These are phyloP conservation scores for Aepyceros melampus DNA, from an alignment of 2,113 vertebrate genomes.

Conservation along the genomic window DNA sequence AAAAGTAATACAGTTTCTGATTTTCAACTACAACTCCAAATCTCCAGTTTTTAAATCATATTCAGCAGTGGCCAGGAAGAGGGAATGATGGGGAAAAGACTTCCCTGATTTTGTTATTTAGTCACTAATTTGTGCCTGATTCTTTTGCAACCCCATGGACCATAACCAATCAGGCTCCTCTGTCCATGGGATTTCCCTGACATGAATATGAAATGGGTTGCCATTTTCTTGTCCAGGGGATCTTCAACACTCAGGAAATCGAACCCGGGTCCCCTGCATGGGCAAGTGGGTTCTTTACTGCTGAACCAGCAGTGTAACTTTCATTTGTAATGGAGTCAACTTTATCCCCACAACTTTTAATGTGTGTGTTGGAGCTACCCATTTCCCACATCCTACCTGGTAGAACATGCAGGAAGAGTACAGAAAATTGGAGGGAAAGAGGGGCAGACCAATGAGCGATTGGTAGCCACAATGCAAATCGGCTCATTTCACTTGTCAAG, in stretches of 20 bases:
- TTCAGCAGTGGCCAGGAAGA: neutral
- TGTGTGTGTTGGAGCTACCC: neutral
- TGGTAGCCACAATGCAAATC: accelerated
- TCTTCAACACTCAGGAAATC: neutral
- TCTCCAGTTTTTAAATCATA: neutral
- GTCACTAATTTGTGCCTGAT: neutral
- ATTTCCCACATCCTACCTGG: neutral
- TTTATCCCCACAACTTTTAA: neutral
- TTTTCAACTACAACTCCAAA: neutral
- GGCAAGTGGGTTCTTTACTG: neutral
- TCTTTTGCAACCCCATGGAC: neutral
- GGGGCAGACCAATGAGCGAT: neutral
- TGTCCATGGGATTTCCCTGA: neutral
- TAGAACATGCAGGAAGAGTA: neutral
- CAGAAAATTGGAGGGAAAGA: neutral
- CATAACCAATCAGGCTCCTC: accelerated
- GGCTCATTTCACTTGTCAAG: neutral
- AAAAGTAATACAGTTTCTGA: neutral
- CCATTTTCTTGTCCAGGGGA: neutral
- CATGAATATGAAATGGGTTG: neutral
- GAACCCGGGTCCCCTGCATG: accelerated
- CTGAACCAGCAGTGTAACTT: neutral
- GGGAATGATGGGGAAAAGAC: neutral
- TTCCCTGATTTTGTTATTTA: neutral
- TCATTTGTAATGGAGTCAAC: neutral